Conservation (phyloP, 2,888 invertebrate species). For the Dryobotodes eremita region DNA sequence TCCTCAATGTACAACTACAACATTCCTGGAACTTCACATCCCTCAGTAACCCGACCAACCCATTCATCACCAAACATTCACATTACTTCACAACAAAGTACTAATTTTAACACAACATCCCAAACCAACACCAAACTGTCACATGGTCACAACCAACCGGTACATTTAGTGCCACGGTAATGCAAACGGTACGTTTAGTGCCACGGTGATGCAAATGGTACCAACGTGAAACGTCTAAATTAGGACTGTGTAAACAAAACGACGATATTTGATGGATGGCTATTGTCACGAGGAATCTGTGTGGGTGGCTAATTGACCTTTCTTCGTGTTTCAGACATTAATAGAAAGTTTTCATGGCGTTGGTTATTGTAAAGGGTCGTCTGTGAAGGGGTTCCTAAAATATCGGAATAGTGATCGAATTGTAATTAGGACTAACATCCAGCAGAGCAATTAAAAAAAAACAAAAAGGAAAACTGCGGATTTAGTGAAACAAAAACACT, state of each 20-base stretch:
- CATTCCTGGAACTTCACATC: neutral
- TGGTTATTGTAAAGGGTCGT: neutral
- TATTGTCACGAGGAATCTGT: conserved; percentile 44
- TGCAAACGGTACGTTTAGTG: conserved; percentile 52
- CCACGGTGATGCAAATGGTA: conserved; percentile 33
- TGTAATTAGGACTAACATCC: no score
- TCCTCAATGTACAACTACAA: neutral
- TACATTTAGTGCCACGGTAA: conserved; percentile 77
- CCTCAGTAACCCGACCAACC: neutral
- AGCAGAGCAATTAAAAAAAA: no score
- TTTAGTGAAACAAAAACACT: no score
- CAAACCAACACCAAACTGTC: conserved; percentile 61
- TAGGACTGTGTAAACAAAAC: conserved; percentile 67
- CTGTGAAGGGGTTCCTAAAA: neutral
- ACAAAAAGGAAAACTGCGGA: no score
- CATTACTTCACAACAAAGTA: conserved; percentile 39
- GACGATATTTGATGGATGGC: conserved; percentile 60
- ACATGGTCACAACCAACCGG: conserved; percentile 78
- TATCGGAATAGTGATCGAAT: no score
- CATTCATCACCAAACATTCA: conserved; percentile 33
- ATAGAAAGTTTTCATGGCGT: conserved; percentile 22
- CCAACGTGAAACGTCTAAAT: conserved; percentile 69
- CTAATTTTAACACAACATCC: conserved; percentile 57
- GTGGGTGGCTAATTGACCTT: conserved; percentile 64
- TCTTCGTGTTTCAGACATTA: conserved; percentile 31